Base-by-base conservation (phyloP, 1,140 invertebrate genomes). In the Parasteatoda tepidariorum region DNA sequence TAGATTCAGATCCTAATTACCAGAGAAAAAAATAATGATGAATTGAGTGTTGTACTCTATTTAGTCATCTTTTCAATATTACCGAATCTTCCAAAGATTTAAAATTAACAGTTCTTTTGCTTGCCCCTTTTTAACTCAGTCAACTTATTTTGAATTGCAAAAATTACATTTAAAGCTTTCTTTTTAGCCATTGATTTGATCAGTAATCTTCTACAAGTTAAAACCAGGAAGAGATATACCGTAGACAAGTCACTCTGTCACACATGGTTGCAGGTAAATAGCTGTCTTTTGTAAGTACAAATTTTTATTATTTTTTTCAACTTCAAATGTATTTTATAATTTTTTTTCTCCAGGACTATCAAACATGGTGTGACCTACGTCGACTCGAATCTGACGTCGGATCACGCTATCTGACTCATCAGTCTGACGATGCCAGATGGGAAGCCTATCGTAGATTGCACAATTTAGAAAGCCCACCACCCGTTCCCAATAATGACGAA, bases 141-240 rank as follows among this genome's bases (percentile, higher is more conserved):
- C n/a, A n/a, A n/a, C n/a, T n/a, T n/a, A n/a, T n/a, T n/a, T n/a
- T n/a, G n/a, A n/a, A n/a, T n/a, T n/a, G n/a, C n/a, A n/a, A n/a
- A n/a, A n/a, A n/a, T n/a, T n/a, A n/a, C n/a, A n/a, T n/a, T n/a
- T n/a, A n/a, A n/a, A n/a, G n/a, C n/a, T n/a, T 22, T n/a, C 34
- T 5, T 68, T 84, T 22, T 2, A 84, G 97, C 97, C 75, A 97
- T 99, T 89, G 97, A 99, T 90, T 91, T 99, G 81, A 99, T 99
- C 84, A 98, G 96, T 90, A 98, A 98, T 91, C 91, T 99, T 82
- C 91, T 99, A 61, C 97, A 99, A 94, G 97, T 99, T 33, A 99
- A 99, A 89, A 97, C 98, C 89, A 92, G 97, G 84, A 99, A 99
- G 90, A 92, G 98, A 34, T 97, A 94, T 88, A 98, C 97, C 0